Conservation (phyloP, 2,888 invertebrate genomes). For the Arge pagana region DNA sequence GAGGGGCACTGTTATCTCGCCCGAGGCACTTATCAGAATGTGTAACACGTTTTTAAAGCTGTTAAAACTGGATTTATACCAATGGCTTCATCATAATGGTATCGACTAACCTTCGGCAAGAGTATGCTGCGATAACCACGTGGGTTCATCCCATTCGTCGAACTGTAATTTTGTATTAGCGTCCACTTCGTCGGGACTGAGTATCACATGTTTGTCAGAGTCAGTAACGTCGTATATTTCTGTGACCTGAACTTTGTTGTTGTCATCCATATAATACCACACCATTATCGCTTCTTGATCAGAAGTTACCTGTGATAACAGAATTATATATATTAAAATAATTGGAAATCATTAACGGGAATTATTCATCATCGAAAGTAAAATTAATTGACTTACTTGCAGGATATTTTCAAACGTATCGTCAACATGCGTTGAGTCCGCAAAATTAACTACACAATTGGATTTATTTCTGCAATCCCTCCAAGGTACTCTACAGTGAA, state of each 20-base stretch:
- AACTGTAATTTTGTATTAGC: constrained; percentile 69
- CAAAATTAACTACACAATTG: constrained; percentile 50
- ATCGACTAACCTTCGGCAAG: constrained; percentile 41
- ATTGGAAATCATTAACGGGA: neutral
- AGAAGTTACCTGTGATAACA: constrained; percentile 69
- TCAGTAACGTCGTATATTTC: constrained; percentile 89
- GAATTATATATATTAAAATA: neutral
- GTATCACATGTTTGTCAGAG: constrained; percentile 69
- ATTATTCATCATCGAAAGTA: too few relatives aligned
- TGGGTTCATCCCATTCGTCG: constrained; percentile 66
- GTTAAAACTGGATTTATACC: neutral
- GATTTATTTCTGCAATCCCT: constrained; percentile 41
- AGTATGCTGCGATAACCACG: constrained; percentile 47
- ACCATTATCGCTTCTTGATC: constrained; percentile 89
- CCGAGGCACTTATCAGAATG: too few relatives aligned
- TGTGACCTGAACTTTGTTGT: constrained; percentile 85
- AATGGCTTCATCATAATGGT: neutral
- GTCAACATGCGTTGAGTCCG: constrained; percentile 48
- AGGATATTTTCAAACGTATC: constrained; percentile 65
- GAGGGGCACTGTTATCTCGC: too few relatives aligned
- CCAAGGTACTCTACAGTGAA: constrained; percentile 44
- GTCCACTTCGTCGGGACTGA: constrained; percentile 66
- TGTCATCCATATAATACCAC: constrained; percentile 88
- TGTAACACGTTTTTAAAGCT: neutral
- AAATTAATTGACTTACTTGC: constrained; percentile 45